A percentile compares a stretch with the other conserved stretches of the same genome.
Conservation (phyloP, 2,888 invertebrate species). For the Drosophila tanythrix region DNA sequence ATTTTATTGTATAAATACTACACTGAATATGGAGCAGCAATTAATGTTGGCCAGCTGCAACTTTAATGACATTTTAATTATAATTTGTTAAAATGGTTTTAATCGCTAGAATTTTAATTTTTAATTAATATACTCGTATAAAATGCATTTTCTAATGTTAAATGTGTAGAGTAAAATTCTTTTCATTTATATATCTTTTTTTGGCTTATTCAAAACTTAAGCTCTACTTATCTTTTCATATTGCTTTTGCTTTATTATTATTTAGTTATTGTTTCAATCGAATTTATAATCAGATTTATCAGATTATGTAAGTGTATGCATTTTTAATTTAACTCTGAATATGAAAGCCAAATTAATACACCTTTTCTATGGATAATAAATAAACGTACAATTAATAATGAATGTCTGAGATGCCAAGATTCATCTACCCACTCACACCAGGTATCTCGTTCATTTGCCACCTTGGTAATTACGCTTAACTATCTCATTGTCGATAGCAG, state of each 20-base stretch:
- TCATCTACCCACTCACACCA: background rate
- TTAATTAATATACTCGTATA: background rate
- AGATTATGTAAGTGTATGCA: background rate
- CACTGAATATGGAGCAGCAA: background rate
- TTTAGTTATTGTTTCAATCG: background rate
- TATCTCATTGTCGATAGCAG: conserved; percentile 70
- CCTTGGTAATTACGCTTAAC: conserved; percentile 80
- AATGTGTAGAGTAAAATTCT: background rate
- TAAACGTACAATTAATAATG: conserved; percentile 61
- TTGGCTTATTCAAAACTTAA: background rate
- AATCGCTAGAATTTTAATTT: background rate
- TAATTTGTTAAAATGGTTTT: conserved; percentile 9
- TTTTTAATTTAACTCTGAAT: background rate
- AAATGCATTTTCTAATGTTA: background rate
- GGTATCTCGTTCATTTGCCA: conserved; percentile 51
- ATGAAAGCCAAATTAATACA: background rate
- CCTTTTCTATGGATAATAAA: conserved; percentile 12
- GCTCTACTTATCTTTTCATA: background rate
- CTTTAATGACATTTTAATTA: conserved; percentile 8
- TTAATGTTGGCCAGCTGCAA: conserved; percentile 6
- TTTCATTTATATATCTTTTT: background rate
- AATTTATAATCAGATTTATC: background rate
- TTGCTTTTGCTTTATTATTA: background rate
- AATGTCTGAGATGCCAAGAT: conserved; percentile 42
- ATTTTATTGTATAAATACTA: background rate